Percentiles rank a stretch among this genome's conserved stretches.
These are phyloP conservation scores for Oscheius sp. DNA, from an alignment of 2,888 invertebrate species.

Conservation along the genomic window DNA sequence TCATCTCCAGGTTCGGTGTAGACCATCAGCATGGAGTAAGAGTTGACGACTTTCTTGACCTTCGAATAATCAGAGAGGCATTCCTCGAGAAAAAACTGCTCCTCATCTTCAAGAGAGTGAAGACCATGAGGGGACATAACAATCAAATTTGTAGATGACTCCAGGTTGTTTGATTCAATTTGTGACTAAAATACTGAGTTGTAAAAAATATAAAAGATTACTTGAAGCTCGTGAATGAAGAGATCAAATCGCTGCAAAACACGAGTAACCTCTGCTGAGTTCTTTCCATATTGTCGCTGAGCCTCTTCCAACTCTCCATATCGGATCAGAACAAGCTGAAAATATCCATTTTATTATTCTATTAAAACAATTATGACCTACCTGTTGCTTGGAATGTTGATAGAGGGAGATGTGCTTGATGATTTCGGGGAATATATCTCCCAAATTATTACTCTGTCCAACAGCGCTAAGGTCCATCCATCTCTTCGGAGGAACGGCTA, in stretches of 20 bases:
- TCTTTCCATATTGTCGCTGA: slow-evolving; percentile 58
- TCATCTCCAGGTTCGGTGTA: slow-evolving; percentile 64
- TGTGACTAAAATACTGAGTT: slow-evolving; percentile 49
- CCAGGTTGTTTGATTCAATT: slow-evolving; percentile 57
- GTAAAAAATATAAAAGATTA: slow-evolving; percentile 14
- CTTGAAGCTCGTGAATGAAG: slow-evolving; percentile 66
- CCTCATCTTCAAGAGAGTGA: slow-evolving; percentile 61
- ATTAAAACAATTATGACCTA: background rate
- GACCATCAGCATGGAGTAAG: slow-evolving; percentile 64
- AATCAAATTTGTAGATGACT: slow-evolving; percentile 64
- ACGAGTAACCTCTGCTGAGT: slow-evolving; percentile 59
- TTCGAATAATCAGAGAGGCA: slow-evolving; percentile 66
- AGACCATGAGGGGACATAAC: slow-evolving; percentile 67
- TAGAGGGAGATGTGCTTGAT: slow-evolving; percentile 64
- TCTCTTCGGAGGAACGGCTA: slow-evolving; percentile 62
- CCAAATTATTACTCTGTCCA: slow-evolving; percentile 58
- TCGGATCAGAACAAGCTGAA: slow-evolving; percentile 49
- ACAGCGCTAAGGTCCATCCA: slow-evolving; percentile 58
- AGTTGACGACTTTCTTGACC: slow-evolving; percentile 64
- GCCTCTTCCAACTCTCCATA: slow-evolving; percentile 65
- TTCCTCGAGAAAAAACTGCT: slow-evolving; percentile 68
- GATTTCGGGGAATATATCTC: slow-evolving; percentile 60
- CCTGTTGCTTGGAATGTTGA: slow-evolving; percentile 66
- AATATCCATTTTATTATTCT: background rate
- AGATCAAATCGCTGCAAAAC: slow-evolving; percentile 61